Percentiles rank a stretch among this genome's conserved stretches.
phyloP scores from a whole-genome alignment of 2,888 invertebrate species.

The Ennomos quercinarius region DNA sequence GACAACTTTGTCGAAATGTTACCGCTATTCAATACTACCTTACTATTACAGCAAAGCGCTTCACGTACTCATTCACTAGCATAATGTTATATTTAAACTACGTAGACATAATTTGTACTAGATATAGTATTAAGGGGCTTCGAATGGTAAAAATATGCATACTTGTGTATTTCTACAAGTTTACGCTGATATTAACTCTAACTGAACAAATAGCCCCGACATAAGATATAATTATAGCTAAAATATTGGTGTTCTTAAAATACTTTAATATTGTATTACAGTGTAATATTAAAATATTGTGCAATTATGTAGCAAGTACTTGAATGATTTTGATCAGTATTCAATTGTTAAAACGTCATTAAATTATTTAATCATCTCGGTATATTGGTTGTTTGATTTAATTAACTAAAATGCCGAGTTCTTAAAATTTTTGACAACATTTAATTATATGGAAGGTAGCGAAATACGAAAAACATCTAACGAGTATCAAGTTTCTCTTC shows the following conservation, averaged over 20 bases:
- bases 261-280: constrained; percentile 26
- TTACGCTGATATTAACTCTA: constrained; percentile 1
- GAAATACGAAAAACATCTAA: too few relatives aligned
- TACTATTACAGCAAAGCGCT: constrained; percentile 14
- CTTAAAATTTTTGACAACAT: too few relatives aligned
- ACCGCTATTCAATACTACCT: constrained; percentile 12
- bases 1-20: constrained; percentile 15
- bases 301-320: constrained; percentile 69
- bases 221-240: constrained; percentile 13
- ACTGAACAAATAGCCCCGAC: constrained; percentile 10
- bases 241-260: constrained; percentile 20
- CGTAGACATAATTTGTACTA: constrained; percentile 29
- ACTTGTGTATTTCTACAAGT: constrained; percentile 11
- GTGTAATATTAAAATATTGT: constrained; percentile 50
- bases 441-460: too few relatives aligned
- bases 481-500: too few relatives aligned
- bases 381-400: constrained; percentile 20
- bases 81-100: constrained; percentile 28
- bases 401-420: not conserved
- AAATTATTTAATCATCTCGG: constrained; percentile 75
- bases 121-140: constrained; percentile 28
- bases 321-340: constrained; percentile 71
- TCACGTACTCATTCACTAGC: constrained; percentile 22
- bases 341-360: constrained; percentile 77
- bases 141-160: not conserved